Evolutionary conservation across 2,888 invertebrate species (phyloP).

Genomic region (Agriopis aurantiaria): DNA sequence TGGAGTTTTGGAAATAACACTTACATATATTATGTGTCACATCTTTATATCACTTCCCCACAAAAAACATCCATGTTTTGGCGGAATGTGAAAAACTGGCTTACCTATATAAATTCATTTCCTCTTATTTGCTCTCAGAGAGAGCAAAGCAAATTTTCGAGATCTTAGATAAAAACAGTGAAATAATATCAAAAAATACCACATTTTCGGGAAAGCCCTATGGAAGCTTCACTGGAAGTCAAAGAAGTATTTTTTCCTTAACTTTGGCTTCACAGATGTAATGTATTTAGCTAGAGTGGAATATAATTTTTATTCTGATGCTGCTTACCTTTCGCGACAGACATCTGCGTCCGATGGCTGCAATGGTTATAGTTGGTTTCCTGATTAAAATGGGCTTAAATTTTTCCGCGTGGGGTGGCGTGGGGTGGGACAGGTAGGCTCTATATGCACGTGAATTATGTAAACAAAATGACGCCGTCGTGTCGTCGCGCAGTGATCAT

Average conservation of each 20-base stretch:
- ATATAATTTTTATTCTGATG: background rate
- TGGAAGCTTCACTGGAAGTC: too few relatives aligned
- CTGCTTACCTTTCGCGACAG: constrained; percentile 6
- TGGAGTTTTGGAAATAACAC: too few relatives aligned
- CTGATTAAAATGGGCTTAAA: constrained; percentile 33
- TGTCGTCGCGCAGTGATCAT: constrained; percentile 8
- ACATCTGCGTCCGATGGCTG: constrained; percentile 13
- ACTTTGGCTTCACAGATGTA: background rate
- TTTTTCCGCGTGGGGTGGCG: constrained; percentile 20
- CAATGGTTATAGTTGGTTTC: constrained; percentile 19
- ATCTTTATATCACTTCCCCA: too few relatives aligned
- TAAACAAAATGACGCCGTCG: constrained; percentile 35
- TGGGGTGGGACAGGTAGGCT: constrained; percentile 7
- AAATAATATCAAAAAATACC: too few relatives aligned
- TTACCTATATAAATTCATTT: too few relatives aligned
- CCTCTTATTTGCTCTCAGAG: too few relatives aligned
- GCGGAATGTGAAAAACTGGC: too few relatives aligned
- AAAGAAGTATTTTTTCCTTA: background rate
- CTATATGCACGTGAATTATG: constrained; percentile 35
- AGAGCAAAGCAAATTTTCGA: too few relatives aligned
- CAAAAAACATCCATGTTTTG: too few relatives aligned
- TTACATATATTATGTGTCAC: too few relatives aligned
- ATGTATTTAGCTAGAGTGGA: background rate
- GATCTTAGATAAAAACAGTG: too few relatives aligned
- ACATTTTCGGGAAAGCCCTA: too few relatives aligned